Evolutionary conservation across 2,113 vertebrate genomes (phyloP), one percentile per base, ranked within the genome.

Genomic region (Sinocyclocheilus rhinocerous): DNA sequence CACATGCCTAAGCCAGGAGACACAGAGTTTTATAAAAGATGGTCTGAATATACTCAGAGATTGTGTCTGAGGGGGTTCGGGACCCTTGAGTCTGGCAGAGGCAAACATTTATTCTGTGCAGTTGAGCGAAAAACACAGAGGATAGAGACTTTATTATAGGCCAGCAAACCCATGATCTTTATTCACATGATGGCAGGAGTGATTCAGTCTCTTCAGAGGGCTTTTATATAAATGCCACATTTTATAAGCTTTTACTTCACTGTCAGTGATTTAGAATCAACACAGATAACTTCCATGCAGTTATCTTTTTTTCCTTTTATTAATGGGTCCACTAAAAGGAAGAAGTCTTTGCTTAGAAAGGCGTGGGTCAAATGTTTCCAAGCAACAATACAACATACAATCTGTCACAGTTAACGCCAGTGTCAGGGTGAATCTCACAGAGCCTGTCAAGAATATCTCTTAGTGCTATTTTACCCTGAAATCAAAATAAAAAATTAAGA

Each of bases 191-290:
- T 83, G 50, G 59, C 18, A 5, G 24, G 18, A n/a, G 36, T 18
- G 22, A 78, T 82, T 77, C 18, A 3, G n/a, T 29, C 52, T 85
- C 52, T 61, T 88, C 50, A 80, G 24, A n/a, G n/a, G 39, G 45
- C 42, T 85, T 29, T 69, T 59, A 84, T 42, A 61, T 36, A 11
- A 26, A 29, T 57, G 69, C 50, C 50, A 59, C 29, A 57, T 84
- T 84, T 73, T 73, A 73, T 57, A 42, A 84, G 67, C 82, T 84
- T 84, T 84, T 84, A 84, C 69, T 13, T 57, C 12, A 22, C 69
- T 59, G 20, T 73, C 67, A 57, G 50, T 36, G 67, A 57, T 84
- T 69, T 69, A 73, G 50, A 84, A 84, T 73, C 82, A 84, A 84
- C 82, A 83, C 48, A 42, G 26, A 73, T n/a, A 59, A 73, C 67